These are phyloP conservation scores for Amphimedon queenslandica DNA, from an alignment of 37 sponge, comb jelly and placozoan species.

Conservation along the genomic window DNA sequence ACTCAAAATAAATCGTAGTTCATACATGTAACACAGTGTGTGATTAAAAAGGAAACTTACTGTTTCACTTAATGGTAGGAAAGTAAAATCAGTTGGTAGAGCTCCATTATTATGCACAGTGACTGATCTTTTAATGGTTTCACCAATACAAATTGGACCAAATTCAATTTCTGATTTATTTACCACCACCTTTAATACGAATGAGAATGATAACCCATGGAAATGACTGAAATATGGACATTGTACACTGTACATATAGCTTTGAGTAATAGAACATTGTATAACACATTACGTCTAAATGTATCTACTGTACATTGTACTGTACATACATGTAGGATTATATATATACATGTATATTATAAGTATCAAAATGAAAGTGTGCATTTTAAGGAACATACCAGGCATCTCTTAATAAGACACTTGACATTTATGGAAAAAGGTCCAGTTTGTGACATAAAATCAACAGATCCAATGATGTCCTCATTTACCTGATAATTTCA, in stretches of 20 bases:
- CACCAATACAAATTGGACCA: slow-evolving; percentile 82
- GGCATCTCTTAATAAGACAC: slow-evolving; percentile 71
- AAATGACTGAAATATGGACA: no score
- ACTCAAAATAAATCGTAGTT: no score
- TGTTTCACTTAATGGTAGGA: no score
- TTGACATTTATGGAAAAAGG: slow-evolving; percentile 82
- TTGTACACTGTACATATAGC: no score
- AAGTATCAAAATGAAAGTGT: not conserved
- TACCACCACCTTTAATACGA: slow-evolving; percentile 13
- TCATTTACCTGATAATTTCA: slow-evolving; percentile 58
- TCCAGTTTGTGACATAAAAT: slow-evolving; percentile 85
- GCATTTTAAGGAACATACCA: slow-evolving; percentile 5
- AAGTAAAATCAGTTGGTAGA: slow-evolving; percentile 55
- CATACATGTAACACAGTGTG: no score
- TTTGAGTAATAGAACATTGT: no score
- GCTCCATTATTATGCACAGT: slow-evolving; percentile 74
- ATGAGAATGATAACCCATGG: no score
- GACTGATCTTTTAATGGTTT: slow-evolving; percentile 37
- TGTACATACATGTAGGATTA: no score
- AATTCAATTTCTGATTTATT: slow-evolving; percentile 49
- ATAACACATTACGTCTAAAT: not conserved
- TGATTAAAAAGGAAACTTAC: no score
- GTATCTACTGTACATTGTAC: not conserved
- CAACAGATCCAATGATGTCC: slow-evolving; percentile 67
- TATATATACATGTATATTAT: not conserved